A percentile compares a stretch with the other conserved stretches of the same genome.
Conservation (phyloP, 2,113 vertebrate species). For the Accipiter virgatus region DNA sequence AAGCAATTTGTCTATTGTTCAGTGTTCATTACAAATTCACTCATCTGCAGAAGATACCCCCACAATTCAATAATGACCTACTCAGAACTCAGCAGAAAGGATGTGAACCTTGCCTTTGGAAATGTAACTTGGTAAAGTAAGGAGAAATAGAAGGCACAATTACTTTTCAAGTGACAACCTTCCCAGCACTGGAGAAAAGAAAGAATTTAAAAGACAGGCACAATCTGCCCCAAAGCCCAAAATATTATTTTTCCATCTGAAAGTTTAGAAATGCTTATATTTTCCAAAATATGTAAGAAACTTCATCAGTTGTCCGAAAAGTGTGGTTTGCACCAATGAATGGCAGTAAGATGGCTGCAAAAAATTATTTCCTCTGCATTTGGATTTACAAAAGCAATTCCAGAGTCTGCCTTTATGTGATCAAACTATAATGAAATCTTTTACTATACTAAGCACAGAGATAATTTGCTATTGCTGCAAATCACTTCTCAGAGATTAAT, state of each 20-base stretch:
- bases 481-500: slow-evolving; percentile 45
- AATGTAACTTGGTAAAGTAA: not conserved
- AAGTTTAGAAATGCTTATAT: not conserved
- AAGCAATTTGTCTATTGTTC: not conserved
- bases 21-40: not conserved
- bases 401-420: not conserved
- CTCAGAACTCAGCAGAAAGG: not conserved
- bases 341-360: not conserved
- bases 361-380: not conserved
- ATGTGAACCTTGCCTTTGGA: not conserved
- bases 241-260: not conserved
- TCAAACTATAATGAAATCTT: not conserved
- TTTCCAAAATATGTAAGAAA: not conserved
- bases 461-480: slow-evolving; percentile 31
- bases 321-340: not conserved
- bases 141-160: not conserved
- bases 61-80: not conserved
- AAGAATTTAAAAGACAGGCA: not conserved
- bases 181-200: not conserved
- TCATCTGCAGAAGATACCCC: not conserved
- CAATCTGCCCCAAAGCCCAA: not conserved
- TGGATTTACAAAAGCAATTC: not conserved
- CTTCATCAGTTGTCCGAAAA: not conserved
- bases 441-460: not conserved
- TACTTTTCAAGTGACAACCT: not conserved